These are phyloP conservation scores for Sebastes nivosus DNA, from an alignment of 2,797 vertebrate species.

Conservation along the genomic window DNA sequence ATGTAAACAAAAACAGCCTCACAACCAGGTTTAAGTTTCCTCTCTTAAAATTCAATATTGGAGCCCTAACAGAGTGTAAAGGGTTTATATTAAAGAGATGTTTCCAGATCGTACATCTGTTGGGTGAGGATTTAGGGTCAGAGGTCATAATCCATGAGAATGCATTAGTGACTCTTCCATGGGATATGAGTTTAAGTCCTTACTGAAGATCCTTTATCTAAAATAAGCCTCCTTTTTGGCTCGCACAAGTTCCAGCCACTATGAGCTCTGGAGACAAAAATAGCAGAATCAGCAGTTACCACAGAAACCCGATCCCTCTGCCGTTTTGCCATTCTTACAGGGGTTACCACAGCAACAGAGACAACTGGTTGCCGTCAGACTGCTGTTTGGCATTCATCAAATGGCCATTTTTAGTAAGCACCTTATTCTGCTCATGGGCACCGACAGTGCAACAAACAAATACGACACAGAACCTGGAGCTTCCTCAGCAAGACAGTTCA, in stretches of 20 bases:
- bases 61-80: neutral
- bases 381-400: conserved; percentile 60
- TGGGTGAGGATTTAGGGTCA: conserved; percentile 8
- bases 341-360: conserved; percentile 86
- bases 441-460: conserved; percentile 11
- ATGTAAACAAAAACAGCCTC: neutral
- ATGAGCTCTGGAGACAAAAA: conserved; percentile 68
- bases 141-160: conserved; percentile 4
- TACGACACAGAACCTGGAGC: conserved; percentile 18
- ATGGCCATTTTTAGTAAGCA: conserved; percentile 71
- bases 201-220: conserved; percentile 20
- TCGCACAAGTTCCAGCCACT: conserved; percentile 33
- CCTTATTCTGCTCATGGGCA: conserved; percentile 44
- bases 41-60: neutral
- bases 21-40: neutral
- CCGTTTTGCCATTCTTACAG: conserved; percentile 51
- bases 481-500: conserved; percentile 4
- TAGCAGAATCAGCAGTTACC: conserved; percentile 80
- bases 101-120: neutral
- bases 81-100: neutral
- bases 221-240: conserved; percentile 47
- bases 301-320: conserved; percentile 73
- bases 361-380: conserved; percentile 75
- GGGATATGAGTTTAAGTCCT: neutral
- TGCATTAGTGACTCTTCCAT: neutral